These are phyloP conservation scores for Euleptes europaea DNA, from an alignment of 2,113 vertebrate species.

Conservation along the genomic window DNA sequence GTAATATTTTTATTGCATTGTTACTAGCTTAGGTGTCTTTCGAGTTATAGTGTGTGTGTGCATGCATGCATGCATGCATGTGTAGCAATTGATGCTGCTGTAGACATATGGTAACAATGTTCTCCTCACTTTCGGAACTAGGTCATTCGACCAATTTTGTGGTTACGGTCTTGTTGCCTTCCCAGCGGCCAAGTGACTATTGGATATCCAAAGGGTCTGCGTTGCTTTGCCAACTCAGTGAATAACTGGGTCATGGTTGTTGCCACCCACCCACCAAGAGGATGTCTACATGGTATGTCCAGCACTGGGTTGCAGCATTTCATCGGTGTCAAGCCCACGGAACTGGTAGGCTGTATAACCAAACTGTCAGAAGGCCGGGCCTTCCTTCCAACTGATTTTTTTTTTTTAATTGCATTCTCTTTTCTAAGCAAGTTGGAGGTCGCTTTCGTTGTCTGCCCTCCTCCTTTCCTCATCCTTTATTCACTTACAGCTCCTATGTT, in stretches of 20 bases:
- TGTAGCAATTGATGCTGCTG: too few relatives aligned
- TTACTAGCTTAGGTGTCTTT: background rate
- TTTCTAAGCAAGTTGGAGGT: background rate
- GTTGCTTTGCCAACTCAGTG: conserved; percentile 79
- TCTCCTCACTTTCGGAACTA: conserved; percentile 44
- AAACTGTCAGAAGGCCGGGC: background rate
- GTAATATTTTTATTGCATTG: background rate
- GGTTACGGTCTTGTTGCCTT: conserved; percentile 78
- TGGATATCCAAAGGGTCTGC: conserved; percentile 82
- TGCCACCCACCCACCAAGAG: background rate
- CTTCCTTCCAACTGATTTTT: background rate
- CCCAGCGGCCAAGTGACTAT: conserved; percentile 75
- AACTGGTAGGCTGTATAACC: accelerated
- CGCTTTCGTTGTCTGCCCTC: background rate
- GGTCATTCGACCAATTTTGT: conserved; percentile 83
- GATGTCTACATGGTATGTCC: background rate
- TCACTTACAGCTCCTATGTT: background rate
- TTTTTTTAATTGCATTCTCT: background rate
- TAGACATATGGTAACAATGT: background rate
- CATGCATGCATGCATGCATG: background rate
- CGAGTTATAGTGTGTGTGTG: background rate
- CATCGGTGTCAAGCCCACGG: background rate
- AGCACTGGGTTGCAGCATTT: background rate
- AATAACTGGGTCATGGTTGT: conserved; percentile 50
- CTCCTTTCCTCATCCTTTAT: background rate